Evolutionary conservation across 2,888 invertebrate genomes (phyloP).

Genomic region (Eucriotettix oculatus): DNA sequence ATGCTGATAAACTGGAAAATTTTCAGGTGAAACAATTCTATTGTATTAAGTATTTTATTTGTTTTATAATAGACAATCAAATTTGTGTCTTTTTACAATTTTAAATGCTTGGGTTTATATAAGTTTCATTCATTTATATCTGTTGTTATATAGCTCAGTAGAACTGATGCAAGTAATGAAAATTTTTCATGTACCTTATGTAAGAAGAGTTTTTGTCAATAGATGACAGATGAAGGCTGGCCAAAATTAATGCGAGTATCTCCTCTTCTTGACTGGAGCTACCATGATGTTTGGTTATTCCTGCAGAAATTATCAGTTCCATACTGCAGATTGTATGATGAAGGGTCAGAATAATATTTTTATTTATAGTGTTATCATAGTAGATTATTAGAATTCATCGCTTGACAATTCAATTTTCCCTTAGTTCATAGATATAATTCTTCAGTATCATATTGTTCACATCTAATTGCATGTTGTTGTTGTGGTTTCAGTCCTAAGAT

Average conservation of each 20-base stretch:
- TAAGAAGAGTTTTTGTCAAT: neutral
- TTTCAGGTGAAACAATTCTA: constrained; percentile 42
- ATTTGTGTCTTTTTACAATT: neutral
- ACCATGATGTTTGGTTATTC: constrained; percentile 83
- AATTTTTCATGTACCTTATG: neutral
- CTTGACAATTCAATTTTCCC: too few species aligned
- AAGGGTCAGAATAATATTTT: constrained; percentile 40
- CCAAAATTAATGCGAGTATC: constrained; percentile 76
- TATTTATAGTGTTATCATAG: too few species aligned
- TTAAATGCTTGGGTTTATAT: neutral
- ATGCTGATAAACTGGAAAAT: constrained; percentile 43
- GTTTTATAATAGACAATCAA: too few species aligned
- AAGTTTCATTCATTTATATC: too few species aligned
- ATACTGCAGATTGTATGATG: constrained; percentile 82
- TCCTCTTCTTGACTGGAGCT: constrained; percentile 85
- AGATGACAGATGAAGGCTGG: constrained; percentile 81
- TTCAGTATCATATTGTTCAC: too few species aligned
- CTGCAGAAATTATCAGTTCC: constrained; percentile 60
- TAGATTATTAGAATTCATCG: too few species aligned
- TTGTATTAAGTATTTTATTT: too few species aligned
- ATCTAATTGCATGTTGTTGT: too few species aligned
- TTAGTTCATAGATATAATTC: too few species aligned
- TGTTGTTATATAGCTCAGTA: too few species aligned
- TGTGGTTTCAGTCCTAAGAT: too few species aligned
- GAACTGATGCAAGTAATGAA: neutral